Conservation (phyloP, 2,797 vertebrate genomes). For the Coregonus suidteri region DNA sequence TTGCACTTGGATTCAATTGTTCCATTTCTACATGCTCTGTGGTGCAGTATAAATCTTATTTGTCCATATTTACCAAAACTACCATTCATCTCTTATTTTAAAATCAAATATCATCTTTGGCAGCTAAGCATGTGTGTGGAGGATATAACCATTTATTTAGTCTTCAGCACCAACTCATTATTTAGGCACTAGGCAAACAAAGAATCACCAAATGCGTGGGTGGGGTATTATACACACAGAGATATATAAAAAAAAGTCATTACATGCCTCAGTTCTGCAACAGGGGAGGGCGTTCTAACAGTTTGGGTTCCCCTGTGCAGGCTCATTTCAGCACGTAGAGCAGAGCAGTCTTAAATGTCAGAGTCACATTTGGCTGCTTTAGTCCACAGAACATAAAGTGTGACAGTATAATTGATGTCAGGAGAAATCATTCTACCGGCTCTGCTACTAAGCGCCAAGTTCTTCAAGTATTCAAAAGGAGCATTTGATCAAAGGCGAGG, state of each 20-base stretch:
- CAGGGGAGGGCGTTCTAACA: conserved; percentile 25
- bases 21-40: neutral
- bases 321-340: conserved; percentile 10
- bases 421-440: conserved; percentile 31
- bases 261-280: conserved; percentile 16
- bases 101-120: neutral
- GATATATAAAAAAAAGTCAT: conserved; percentile 1
- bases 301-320: conserved; percentile 10
- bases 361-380: conserved; percentile 13
- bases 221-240: neutral
- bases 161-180: neutral
- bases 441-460: conserved; percentile 15
- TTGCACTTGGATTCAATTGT: neutral
- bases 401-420: conserved; percentile 29
- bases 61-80: neutral
- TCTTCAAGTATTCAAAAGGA: conserved; percentile 3
- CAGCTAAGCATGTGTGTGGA: neutral
- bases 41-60: neutral
- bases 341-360: conserved; percentile 19
- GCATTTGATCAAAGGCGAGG: neutral
- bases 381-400: conserved; percentile 15
- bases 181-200: conserved; percentile 7
- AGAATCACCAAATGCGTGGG: neutral
- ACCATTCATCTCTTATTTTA: neutral
- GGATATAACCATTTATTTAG: neutral